Base-by-base conservation (phyloP, 2,113 vertebrate species). In the Periophthalmus modestus region DNA sequence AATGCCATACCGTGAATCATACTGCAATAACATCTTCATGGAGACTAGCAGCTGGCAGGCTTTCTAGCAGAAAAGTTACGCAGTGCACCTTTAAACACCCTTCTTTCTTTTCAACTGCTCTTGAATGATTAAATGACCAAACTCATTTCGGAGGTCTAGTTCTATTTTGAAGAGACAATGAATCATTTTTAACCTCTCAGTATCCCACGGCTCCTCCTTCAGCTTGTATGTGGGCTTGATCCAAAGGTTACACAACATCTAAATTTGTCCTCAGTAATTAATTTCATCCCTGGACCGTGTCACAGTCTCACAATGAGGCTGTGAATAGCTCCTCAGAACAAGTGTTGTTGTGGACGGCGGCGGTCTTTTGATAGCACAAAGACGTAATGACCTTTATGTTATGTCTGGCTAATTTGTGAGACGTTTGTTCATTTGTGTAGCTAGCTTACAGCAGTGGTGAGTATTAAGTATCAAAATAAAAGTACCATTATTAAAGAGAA, bases 381-480 rank as follows among this genome's bases (percentile, higher is more conserved):
- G 58, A 72, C 52, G 66, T 73, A n/a, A 54, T 87, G 82, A 85
- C 75, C 79, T 85, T 89, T 85, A 28, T 12, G 1, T 68, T 76
- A 68, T 76, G n/a, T 74, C 79, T 46, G 36, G 73, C 62, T 80
- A 73, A 81, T 85, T 86, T 78, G 23, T 33, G 28, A 12, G 21
- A 68, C 13, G 72, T 55, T 28, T 16, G 69, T 81, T 80, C 46
- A 80, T 85, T 84, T 79, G 66, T 85, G 81, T 33, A 47, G 63
- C 76, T 61, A 23, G 15, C 15, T 18, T 18, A 28, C 7, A 4
- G 24, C 13, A 59, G 24, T 59, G 57, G 14, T 28, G 57, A 15
- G 16, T n/a, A n/a, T n/a, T n/a, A 59, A 14, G 24, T 28, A 28
- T 59, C 5, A 28, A 10, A 55, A 19, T 55, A n/a, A 59, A 59